Evolutionary conservation across 2,888 invertebrate genomes (phyloP).

Genomic region (Carcina quercana): DNA sequence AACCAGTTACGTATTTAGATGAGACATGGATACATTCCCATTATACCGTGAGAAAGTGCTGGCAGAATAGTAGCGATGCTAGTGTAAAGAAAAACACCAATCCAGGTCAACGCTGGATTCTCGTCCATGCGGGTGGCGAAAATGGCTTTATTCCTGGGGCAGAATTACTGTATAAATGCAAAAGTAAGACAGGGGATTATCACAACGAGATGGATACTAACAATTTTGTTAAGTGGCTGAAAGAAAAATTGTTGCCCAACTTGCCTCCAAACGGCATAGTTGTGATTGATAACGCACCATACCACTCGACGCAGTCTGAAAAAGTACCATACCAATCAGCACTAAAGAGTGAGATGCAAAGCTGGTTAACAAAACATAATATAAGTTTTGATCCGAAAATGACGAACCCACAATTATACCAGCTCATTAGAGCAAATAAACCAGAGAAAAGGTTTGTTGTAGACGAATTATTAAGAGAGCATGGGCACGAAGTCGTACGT

Average conservation of each 20-base stretch:
- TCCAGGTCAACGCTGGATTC: neutral
- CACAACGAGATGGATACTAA: conserved; percentile 10
- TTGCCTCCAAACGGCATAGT: conserved; percentile 5
- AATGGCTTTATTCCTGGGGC: conserved; percentile 9
- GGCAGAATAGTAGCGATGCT: neutral
- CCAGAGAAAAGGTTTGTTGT: neutral
- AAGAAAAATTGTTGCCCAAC: conserved; percentile 8
- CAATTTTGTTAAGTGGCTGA: conserved; percentile 8
- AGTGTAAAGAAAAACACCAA: too few relatives aligned
- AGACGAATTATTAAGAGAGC: neutral
- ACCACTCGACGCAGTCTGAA: neutral
- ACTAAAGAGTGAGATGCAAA: neutral
- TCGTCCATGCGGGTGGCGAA: conserved; percentile 9
- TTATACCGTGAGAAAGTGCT: conserved; percentile 8
- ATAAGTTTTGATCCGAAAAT: neutral
- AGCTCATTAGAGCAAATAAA: neutral
- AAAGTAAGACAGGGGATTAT: conserved; percentile 4
- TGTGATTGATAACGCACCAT: neutral
- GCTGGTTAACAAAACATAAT: neutral
- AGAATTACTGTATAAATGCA: conserved; percentile 4
- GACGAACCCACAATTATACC: neutral
- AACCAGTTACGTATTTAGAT: conserved; percentile 17
- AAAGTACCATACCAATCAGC: neutral
- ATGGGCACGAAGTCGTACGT: neutral
- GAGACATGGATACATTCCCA: conserved; percentile 13